Evolutionary conservation across 2,113 vertebrate genomes (phyloP).

Genomic region (Calidris pygmaea): DNA sequence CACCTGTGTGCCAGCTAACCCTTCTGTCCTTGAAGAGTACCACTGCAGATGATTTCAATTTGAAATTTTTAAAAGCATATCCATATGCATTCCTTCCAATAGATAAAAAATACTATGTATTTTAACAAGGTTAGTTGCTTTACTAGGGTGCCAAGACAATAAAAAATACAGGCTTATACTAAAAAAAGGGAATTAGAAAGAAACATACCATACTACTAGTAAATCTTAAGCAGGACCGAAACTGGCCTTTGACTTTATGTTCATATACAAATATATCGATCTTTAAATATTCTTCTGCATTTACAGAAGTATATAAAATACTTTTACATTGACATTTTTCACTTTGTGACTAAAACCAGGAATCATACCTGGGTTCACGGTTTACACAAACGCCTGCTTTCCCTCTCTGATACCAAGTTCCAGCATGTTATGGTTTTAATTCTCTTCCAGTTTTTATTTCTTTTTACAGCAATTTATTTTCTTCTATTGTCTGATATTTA

Average conservation of each 20-base stretch:
- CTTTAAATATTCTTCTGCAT: background rate
- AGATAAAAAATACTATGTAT: constrained; percentile 39
- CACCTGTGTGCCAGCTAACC: constrained; percentile 54
- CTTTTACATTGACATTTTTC: background rate
- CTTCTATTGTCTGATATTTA: background rate
- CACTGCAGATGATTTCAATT: constrained; percentile 29
- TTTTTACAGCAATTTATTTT: background rate
- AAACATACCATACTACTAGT: background rate
- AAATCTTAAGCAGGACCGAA: constrained; percentile 13
- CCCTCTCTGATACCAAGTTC: background rate
- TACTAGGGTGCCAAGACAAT: constrained; percentile 65
- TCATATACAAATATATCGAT: background rate
- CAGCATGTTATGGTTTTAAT: background rate
- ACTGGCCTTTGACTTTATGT: background rate
- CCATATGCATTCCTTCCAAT: constrained; percentile 44
- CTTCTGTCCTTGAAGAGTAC: constrained; percentile 71
- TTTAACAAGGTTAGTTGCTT: constrained; percentile 55
- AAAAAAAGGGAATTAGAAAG: constrained; percentile 19
- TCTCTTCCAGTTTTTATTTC: background rate
- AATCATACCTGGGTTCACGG: fast-evolving
- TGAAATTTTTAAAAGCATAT: constrained; percentile 54
- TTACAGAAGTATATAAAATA: background rate
- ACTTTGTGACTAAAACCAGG: background rate
- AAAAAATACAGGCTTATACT: constrained; percentile 57
- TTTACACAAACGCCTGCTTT: background rate